These are phyloP conservation scores for Diorhabda elongata DNA, from an alignment of 1,140 invertebrate genomes.

Conservation along the genomic window DNA sequence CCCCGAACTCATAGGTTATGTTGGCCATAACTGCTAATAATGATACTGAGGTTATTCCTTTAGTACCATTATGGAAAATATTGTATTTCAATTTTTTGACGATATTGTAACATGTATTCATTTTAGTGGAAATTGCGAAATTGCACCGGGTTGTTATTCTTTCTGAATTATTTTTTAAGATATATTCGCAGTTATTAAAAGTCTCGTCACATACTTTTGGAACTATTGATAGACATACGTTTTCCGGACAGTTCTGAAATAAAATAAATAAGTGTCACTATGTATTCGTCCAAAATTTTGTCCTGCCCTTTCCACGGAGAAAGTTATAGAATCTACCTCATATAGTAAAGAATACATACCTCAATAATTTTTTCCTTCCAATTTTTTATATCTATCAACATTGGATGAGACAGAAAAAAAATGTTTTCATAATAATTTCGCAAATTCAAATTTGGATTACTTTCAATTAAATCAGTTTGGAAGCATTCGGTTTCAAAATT, in stretches of 20 bases:
- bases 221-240: conserved; percentile 49
- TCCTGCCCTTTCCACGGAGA: no score
- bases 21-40: conserved; percentile 49
- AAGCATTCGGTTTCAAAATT: conserved; percentile 9
- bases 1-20: conserved; percentile 34
- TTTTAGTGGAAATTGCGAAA: conserved; percentile 23
- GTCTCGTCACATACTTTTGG: conserved; percentile 47
- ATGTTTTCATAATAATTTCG: conserved; percentile 15
- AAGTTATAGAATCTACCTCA: no score
- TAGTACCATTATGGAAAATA: conserved; percentile 56
- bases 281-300: no score
- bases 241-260: conserved; percentile 48
- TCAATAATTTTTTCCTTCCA: conserved; percentile 37
- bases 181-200: conserved; percentile 36
- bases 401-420: conserved; percentile 12
- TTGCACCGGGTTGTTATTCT: conserved; percentile 22
- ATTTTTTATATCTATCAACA: conserved; percentile 20
- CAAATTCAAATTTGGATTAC: conserved; percentile 20
- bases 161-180: conserved; percentile 30
- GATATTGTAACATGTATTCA: conserved; percentile 38
- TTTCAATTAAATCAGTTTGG: conserved; percentile 12
- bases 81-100: conserved; percentile 52
- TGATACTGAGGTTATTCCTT: conserved; percentile 50
- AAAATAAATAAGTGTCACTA: conserved; percentile 47
- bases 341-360: conserved; percentile 28